Conservation (phyloP, 2,797 vertebrate species). For the Sternotherus odoratus region DNA sequence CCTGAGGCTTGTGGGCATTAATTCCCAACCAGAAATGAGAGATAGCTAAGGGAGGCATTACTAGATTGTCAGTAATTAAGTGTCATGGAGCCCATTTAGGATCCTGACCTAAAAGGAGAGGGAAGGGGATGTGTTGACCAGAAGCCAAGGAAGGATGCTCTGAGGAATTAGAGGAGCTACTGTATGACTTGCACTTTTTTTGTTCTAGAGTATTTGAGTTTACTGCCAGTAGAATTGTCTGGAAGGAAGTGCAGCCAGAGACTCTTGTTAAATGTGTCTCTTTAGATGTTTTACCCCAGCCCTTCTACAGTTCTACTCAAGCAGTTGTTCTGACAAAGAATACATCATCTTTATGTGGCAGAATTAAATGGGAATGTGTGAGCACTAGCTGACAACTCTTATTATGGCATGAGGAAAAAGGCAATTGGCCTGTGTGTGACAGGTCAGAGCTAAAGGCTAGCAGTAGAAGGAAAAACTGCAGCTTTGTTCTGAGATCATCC, state of each 20-base stretch:
- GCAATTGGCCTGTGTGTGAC: neutral
- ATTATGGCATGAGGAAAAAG: neutral
- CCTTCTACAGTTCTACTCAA: neutral
- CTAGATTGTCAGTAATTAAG: neutral
- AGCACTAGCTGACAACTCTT: constrained; percentile 26
- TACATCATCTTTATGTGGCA: constrained; percentile 17
- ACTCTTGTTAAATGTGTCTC: neutral
- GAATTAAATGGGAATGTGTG: constrained; percentile 25
- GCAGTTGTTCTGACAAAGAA: neutral
- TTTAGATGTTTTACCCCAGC: neutral
- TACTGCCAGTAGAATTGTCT: neutral
- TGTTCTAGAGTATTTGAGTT: neutral
- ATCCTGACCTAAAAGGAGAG: neutral
- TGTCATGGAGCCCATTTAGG: neutral
- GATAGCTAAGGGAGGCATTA: neutral
- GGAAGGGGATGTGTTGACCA: neutral
- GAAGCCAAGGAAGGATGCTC: neutral
- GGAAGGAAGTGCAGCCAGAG: neutral
- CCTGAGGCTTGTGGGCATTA: neutral
- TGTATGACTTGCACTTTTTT: neutral
- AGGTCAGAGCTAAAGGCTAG: neutral
- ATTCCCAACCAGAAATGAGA: neutral
- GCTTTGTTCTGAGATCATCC: neutral
- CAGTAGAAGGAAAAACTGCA: neutral
- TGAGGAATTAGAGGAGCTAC: neutral